A percentile compares a stretch with the other conserved stretches of the same genome.
These are phyloP conservation scores for Micromys minutus DNA, from an alignment of 2,113 vertebrate genomes.

Conservation along the genomic window DNA sequence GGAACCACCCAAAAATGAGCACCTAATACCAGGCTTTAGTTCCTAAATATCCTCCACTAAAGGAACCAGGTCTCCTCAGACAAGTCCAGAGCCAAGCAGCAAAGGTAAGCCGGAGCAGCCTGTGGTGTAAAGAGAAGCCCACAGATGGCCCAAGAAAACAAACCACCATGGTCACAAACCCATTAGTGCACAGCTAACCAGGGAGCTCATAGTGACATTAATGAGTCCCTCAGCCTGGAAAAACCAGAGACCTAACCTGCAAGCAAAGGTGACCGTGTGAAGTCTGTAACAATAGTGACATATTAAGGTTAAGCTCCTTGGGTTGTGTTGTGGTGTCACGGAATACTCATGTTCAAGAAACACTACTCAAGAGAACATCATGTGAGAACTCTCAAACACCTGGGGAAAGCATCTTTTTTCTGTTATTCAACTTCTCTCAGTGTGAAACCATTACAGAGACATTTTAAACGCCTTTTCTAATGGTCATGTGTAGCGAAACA, in stretches of 20 bases:
- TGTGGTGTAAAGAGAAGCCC: not conserved
- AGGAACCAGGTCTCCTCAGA: not conserved
- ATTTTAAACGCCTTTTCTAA: not conserved
- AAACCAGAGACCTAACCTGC: not conserved
- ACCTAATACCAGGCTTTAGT: not conserved
- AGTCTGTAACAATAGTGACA: no score
- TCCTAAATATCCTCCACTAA: not conserved
- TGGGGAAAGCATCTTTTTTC: not conserved
- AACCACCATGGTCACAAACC: no score
- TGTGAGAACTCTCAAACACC: not conserved
- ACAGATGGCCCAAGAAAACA: fast-evolving
- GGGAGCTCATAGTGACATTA: not conserved
- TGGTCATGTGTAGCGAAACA: no score
- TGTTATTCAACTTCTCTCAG: not conserved
- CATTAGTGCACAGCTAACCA: not conserved
- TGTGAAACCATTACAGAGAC: not conserved
- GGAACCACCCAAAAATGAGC: not conserved
- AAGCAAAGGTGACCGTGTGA: not conserved
- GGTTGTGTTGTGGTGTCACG: not conserved
- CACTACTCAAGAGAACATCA: not conserved
- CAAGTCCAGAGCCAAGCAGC: not conserved
- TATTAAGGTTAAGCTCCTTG: fast-evolving
- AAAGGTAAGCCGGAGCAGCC: not conserved
- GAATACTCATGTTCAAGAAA: not conserved
- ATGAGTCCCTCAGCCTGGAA: not conserved